A percentile compares a stretch with the other conserved stretches of the same genome.
These are phyloP conservation scores for Nasonovia ribisnigri DNA, from an alignment of 2,888 invertebrate genomes.

Conservation along the genomic window DNA sequence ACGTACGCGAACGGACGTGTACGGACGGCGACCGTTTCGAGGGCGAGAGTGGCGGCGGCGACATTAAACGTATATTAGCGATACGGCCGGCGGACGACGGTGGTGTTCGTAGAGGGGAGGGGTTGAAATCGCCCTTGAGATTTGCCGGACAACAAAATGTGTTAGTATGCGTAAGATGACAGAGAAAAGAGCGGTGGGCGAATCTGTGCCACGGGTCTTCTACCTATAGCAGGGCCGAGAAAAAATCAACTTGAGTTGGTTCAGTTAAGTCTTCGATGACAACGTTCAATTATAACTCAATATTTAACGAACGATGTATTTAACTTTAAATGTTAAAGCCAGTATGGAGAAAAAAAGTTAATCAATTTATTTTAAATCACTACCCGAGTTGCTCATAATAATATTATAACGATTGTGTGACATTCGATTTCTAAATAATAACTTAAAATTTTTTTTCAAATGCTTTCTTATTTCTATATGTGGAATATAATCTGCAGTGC, in stretches of 20 bases:
- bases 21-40: not conserved
- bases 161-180: not conserved
- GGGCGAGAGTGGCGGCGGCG: not conserved
- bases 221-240: not conserved
- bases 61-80: slow-evolving; percentile 49
- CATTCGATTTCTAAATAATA: not conserved
- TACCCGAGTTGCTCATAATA: not conserved
- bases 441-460: not conserved
- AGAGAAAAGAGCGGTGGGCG: not conserved
- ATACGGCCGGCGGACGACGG: not conserved
- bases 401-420: not conserved
- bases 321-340: not conserved
- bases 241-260: not conserved
- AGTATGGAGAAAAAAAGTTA: not conserved
- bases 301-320: not conserved
- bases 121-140: not conserved
- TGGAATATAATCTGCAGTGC: too few relatives aligned
- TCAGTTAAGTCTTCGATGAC: too few relatives aligned
- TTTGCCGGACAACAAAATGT: slow-evolving; percentile 1
- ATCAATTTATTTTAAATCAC: not conserved
- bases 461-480: too few relatives aligned
- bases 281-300: not conserved
- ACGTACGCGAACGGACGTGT: not conserved
- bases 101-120: not conserved
- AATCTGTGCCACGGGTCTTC: not conserved